Evolutionary conservation across 2,888 invertebrate genomes (phyloP).

Genomic region (Cerastis leucographa): DNA sequence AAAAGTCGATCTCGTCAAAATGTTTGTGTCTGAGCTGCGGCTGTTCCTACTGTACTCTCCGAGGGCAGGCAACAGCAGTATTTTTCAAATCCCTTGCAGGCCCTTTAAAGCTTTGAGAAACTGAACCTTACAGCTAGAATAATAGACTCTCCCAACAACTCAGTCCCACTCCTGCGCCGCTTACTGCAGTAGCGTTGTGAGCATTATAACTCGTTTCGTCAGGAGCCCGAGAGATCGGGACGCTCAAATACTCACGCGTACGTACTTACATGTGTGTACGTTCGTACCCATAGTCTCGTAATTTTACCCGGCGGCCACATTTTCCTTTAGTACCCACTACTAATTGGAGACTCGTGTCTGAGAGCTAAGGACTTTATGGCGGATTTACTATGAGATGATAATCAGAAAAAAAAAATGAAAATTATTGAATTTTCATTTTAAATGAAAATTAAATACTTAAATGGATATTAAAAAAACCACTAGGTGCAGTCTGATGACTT

Average conservation of each 20-base stretch:
- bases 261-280: constrained; percentile 57
- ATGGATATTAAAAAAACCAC: too few relatives aligned
- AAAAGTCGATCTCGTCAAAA: too few relatives aligned
- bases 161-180: constrained; percentile 4
- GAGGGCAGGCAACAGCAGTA: too few relatives aligned
- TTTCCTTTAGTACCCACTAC: constrained; percentile 83
- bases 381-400: constrained; percentile 75
- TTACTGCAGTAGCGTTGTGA: constrained; percentile 38
- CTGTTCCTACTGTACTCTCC: too few relatives aligned
- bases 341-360: constrained; percentile 88
- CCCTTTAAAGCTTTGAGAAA: background rate
- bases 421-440: too few relatives aligned
- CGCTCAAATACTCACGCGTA: constrained; percentile 64
- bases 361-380: constrained; percentile 77
- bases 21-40: too few relatives aligned
- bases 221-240: constrained; percentile 54
- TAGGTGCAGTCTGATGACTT: too few relatives aligned
- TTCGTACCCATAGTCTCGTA: constrained; percentile 77
- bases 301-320: constrained; percentile 85
- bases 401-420: constrained; percentile 24
- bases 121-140: background rate
- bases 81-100: too few relatives aligned
- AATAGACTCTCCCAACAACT: constrained; percentile 4
- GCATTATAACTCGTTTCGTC: constrained; percentile 64
- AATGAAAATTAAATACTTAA: too few relatives aligned